These are phyloP conservation scores for Crenuchus spilurus DNA, from an alignment of 2,797 vertebrate species.

Conservation along the genomic window DNA sequence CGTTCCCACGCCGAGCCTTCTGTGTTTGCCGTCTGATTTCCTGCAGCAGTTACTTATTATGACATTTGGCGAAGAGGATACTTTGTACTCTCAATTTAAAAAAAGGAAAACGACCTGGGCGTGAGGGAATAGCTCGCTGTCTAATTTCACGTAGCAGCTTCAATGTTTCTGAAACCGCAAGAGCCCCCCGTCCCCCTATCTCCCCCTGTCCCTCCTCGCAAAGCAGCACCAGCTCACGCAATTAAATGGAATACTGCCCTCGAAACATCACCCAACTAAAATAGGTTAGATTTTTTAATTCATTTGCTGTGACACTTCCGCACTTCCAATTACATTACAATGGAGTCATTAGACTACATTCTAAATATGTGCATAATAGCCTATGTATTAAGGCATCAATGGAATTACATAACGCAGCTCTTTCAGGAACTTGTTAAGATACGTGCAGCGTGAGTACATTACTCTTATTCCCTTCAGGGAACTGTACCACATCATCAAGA, in stretches of 20 bases:
- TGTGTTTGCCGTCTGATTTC: conserved; percentile 66
- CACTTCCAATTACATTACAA: conserved; percentile 38
- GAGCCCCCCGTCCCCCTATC: conserved; percentile 50
- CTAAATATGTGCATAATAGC: conserved; percentile 45
- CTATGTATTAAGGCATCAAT: conserved; percentile 26
- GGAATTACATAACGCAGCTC: conserved; percentile 16
- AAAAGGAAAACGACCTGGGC: conserved; percentile 49
- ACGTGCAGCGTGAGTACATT: conserved; percentile 23
- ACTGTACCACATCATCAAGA: conserved; percentile 17
- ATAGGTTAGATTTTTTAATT: conserved; percentile 67
- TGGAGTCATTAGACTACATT: conserved; percentile 33
- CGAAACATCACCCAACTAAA: conserved; percentile 47
- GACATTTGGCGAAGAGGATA: conserved; percentile 75
- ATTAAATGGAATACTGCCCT: conserved; percentile 68
- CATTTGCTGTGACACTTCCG: conserved; percentile 62
- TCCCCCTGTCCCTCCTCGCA: conserved; percentile 47
- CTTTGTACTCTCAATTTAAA: conserved; percentile 76
- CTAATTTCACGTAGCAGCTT: conserved; percentile 69
- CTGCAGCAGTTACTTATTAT: conserved; percentile 72
- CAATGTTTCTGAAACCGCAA: conserved; percentile 65
- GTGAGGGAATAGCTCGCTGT: conserved; percentile 65
- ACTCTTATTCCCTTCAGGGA: conserved; percentile 24
- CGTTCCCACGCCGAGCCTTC: conserved; percentile 57
- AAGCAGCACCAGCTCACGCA: conserved; percentile 68
- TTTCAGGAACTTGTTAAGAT: conserved; percentile 34